Percentiles rank a stretch among this genome's conserved stretches.
Evolutionary conservation across 1,140 invertebrate species (phyloP).

Genomic region (Callitettix versicolor): DNA sequence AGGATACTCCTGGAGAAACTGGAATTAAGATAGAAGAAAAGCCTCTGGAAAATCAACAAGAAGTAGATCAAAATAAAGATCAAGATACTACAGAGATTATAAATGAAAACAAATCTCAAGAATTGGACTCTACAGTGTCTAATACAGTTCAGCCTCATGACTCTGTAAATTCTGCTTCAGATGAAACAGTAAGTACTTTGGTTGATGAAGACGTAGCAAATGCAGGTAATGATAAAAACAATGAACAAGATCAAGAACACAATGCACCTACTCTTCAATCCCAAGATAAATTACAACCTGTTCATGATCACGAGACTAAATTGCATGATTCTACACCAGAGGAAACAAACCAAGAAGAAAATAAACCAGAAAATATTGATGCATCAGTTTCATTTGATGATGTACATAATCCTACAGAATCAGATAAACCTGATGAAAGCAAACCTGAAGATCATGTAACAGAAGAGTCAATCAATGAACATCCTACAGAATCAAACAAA

Average conservation of each 20-base stretch:
- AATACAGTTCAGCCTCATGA: slow-evolving; percentile 12
- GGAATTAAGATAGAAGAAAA: too few species aligned
- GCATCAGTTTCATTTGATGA: slow-evolving; percentile 8
- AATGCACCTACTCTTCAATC: not conserved
- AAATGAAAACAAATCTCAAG: too few species aligned
- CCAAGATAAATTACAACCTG: slow-evolving; percentile 11
- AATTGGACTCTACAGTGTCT: too few species aligned
- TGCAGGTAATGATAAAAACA: too few species aligned
- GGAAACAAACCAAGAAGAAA: slow-evolving; percentile 13
- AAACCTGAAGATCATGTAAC: not conserved
- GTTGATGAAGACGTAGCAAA: slow-evolving; percentile 1
- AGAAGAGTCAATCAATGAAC: not conserved
- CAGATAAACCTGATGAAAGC: not conserved
- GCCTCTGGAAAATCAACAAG: too few species aligned
- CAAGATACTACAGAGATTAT: too few species aligned
- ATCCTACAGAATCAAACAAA: slow-evolving; percentile 1
- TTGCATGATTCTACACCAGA: not conserved
- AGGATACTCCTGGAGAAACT: too few species aligned
- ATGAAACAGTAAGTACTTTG: slow-evolving; percentile 1
- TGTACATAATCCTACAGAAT: slow-evolving; percentile 2
- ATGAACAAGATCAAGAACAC: not conserved
- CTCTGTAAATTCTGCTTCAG: slow-evolving; percentile 5
- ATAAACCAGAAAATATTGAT: slow-evolving; percentile 14
- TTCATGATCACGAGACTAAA: not conserved
- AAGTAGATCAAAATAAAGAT: too few species aligned